Evolutionary conservation across 2,888 invertebrate genomes (phyloP).

Genomic region (Acleris holmiana): DNA sequence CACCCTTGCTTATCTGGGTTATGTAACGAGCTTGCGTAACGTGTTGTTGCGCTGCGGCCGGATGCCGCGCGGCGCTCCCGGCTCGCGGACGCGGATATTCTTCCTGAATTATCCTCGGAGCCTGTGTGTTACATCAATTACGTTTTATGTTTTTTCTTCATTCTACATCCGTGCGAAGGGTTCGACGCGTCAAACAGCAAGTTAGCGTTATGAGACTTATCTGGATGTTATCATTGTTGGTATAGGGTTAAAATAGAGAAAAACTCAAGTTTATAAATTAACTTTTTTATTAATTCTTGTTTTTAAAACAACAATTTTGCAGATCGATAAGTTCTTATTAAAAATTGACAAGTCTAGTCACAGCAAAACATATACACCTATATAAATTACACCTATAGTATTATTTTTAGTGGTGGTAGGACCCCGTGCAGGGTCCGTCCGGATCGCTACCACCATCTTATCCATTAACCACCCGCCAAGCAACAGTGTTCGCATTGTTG

Average conservation of each 20-base stretch:
- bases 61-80: constrained; percentile 35
- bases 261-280: too few relatives aligned
- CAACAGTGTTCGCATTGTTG: too few relatives aligned
- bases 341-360: too few relatives aligned
- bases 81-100: constrained; percentile 19
- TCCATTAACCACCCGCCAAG: too few relatives aligned
- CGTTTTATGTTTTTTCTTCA: constrained; percentile 17
- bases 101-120: constrained; percentile 18
- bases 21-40: constrained; percentile 41
- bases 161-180: constrained; percentile 2
- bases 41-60: constrained; percentile 37
- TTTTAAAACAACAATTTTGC: too few relatives aligned
- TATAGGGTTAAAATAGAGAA: not conserved
- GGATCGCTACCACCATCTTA: too few relatives aligned
- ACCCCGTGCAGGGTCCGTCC: too few relatives aligned
- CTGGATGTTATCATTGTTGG: not conserved
- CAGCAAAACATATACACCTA: too few relatives aligned
- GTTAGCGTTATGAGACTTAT: not conserved
- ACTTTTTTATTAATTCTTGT: too few relatives aligned
- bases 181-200: not conserved
- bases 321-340: too few relatives aligned
- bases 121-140: constrained; percentile 21
- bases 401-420: too few relatives aligned
- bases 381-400: too few relatives aligned
- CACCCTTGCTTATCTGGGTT: constrained; percentile 48